phyloP scores from a whole-genome alignment of 2,797 vertebrate species.

The Gastrophryne carolinensis region DNA sequence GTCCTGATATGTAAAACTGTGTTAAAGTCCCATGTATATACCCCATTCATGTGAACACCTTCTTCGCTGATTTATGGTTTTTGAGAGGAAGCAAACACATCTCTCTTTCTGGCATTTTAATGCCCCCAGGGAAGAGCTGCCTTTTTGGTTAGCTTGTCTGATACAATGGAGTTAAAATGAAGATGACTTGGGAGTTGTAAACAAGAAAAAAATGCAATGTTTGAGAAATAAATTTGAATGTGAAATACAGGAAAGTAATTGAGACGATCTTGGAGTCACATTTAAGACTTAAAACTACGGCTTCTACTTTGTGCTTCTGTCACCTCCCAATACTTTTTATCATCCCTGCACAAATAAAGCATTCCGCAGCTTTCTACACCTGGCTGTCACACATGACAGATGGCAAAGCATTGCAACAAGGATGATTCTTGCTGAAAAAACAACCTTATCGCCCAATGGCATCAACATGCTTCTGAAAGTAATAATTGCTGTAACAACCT shows the following conservation, averaged over 20 bases:
- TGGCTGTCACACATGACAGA: conserved; percentile 49
- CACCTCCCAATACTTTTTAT: conserved; percentile 17
- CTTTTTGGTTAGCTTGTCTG: background rate
- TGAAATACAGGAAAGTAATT: background rate
- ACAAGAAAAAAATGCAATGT: conserved; percentile 25
- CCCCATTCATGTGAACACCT: background rate
- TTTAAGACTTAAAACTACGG: background rate
- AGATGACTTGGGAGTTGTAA: conserved; percentile 16
- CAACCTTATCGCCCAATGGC: conserved; percentile 45
- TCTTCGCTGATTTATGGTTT: conserved; percentile 16
- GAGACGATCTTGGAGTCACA: background rate
- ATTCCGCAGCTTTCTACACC: conserved; percentile 34
- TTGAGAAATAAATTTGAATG: conserved; percentile 1
- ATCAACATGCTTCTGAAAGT: conserved; percentile 25
- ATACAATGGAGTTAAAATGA: background rate
- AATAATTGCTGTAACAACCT: conserved; percentile 34
- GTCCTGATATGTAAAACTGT: background rate
- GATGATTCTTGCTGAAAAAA: conserved; percentile 40
- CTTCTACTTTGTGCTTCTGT: conserved; percentile 25
- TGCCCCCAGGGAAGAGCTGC: conserved; percentile 7
- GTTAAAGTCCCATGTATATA: background rate
- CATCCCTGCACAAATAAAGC: conserved; percentile 14
- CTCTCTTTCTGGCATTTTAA: conserved; percentile 25
- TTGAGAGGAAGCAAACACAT: background rate
- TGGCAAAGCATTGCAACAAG: conserved; percentile 32